These are phyloP conservation scores for Cantharis flavilabris DNA, from an alignment of 2,888 invertebrate species.

Conservation along the genomic window DNA sequence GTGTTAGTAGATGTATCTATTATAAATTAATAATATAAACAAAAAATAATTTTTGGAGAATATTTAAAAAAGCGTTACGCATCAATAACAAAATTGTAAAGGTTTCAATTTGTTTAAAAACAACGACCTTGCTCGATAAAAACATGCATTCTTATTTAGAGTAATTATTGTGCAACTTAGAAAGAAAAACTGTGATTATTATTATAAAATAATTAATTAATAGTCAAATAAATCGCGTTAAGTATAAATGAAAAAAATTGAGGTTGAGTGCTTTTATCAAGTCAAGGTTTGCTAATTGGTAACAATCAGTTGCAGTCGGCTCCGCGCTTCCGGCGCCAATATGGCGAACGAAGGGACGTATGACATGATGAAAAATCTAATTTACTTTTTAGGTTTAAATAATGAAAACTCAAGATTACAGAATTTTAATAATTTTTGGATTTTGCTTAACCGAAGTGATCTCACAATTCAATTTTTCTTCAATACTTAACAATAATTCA, in stretches of 20 bases:
- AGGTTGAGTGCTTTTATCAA: no score
- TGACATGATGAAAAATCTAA: no score
- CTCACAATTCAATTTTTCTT: background rate
- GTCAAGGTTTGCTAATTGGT: no score
- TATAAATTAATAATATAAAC: background rate
- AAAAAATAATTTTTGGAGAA: background rate
- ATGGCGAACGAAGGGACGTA: no score
- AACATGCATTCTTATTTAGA: background rate
- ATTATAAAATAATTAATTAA: no score
- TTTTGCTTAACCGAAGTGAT: background rate
- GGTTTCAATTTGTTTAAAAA: background rate
- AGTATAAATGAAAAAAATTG: no score
- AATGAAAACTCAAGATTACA: background rate
- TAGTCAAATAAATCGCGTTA: no score
- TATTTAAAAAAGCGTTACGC: background rate
- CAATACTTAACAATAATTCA: background rate
- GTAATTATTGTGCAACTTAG: no score
- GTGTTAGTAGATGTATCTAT: no score
- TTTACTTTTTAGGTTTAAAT: background rate
- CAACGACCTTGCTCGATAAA: background rate
- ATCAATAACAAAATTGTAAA: background rate
- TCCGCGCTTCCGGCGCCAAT: no score
- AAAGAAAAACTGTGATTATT: no score
- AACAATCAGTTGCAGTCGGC: no score
- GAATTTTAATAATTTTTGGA: background rate